These are phyloP conservation scores for Cosmia trapezina DNA, from an alignment of 2,888 invertebrate species.

Conservation along the genomic window DNA sequence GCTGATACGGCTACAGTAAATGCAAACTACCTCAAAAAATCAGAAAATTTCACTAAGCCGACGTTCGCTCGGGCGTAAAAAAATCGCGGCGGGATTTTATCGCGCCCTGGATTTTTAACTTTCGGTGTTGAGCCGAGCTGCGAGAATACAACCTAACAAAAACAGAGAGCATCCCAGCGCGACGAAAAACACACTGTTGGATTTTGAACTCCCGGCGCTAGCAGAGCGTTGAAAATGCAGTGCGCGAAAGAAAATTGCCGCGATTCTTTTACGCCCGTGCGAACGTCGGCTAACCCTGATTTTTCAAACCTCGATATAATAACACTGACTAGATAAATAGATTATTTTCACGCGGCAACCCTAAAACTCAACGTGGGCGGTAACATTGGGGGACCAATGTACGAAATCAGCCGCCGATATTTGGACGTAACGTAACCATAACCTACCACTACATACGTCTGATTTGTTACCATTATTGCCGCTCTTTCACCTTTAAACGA, in stretches of 20 bases:
- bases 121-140: no score
- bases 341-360: slow-evolving; percentile 31
- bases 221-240: no score
- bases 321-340: background rate
- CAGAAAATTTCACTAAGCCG: background rate
- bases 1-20: background rate
- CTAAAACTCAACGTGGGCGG: slow-evolving; percentile 42
- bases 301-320: background rate
- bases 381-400: slow-evolving; percentile 47
- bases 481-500: background rate
- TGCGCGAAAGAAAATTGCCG: no score
- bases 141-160: no score
- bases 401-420: slow-evolving; percentile 56
- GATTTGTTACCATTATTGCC: slow-evolving; percentile 1
- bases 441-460: slow-evolving; percentile 52
- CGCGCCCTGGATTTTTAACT: no score
- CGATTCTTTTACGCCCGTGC: no score
- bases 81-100: no score
- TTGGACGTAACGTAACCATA: slow-evolving; percentile 54
- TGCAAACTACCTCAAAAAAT: background rate
- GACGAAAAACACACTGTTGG: no score
- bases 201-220: no score
- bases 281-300: background rate
- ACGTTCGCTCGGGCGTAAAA: no score
- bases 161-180: no score